Evolutionary conservation across 2,113 vertebrate species (phyloP).

Genomic region (Colinus virginianus): DNA sequence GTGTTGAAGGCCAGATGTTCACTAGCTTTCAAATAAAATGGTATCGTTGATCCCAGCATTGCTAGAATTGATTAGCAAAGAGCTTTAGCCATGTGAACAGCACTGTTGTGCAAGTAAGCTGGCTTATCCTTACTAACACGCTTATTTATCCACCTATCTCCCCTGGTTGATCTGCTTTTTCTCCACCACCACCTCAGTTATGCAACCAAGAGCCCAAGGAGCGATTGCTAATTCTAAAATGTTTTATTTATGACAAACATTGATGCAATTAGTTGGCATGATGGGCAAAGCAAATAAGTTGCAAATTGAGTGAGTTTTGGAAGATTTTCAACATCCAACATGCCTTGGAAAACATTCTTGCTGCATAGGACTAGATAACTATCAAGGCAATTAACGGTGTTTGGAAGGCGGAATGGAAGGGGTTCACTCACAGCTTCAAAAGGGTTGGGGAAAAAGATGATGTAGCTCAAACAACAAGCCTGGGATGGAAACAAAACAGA

Average conservation of each 20-base stretch:
- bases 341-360: constrained; percentile 3
- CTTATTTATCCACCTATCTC: not conserved
- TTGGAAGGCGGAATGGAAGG: not conserved
- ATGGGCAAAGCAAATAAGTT: not conserved
- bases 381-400: not conserved
- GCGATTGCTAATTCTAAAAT: not conserved
- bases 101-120: not conserved
- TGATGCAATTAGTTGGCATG: not conserved
- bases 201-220: accelerated
- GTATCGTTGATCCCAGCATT: not conserved
- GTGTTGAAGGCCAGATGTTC: not conserved
- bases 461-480: not conserved
- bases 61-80: not conserved
- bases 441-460: not conserved
- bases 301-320: not conserved
- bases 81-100: not conserved
- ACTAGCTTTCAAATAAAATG: not conserved
- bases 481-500: not conserved
- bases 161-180: not conserved
- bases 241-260: not conserved
- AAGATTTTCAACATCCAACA: not conserved
- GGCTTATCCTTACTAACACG: not conserved
- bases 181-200: not conserved
- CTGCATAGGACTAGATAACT: not conserved
- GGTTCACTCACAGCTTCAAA: accelerated